Conservation (phyloP, 1,140 invertebrate species). For the Drosophila elegans region DNA sequence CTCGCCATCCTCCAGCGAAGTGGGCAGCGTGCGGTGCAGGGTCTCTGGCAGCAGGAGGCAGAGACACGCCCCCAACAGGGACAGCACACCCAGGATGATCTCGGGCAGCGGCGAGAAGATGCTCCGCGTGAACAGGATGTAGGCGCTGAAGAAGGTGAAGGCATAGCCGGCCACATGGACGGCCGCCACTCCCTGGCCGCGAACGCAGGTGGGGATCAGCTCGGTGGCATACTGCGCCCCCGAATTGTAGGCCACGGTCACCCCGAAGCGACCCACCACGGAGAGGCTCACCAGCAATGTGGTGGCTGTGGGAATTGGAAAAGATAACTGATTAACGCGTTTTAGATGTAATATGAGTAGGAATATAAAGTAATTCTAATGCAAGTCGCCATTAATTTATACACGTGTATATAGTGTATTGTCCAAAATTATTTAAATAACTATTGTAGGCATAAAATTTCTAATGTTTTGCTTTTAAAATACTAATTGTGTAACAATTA, state of each 20-base stretch:
- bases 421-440: too few relatives aligned
- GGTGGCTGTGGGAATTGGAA: constrained; percentile 24
- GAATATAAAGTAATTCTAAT: too few relatives aligned
- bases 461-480: too few relatives aligned
- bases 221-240: constrained; percentile 88
- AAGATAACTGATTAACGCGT: too few relatives aligned
- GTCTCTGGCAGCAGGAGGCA: constrained; percentile 82
- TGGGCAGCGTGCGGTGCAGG: constrained; percentile 86
- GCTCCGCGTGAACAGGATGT: constrained; percentile 77
- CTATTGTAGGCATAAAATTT: too few relatives aligned
- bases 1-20: constrained; percentile 87
- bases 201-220: constrained; percentile 88
- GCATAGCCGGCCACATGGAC: constrained; percentile 87
- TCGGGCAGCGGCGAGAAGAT: constrained; percentile 86
- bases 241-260: constrained; percentile 89
- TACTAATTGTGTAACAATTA: too few relatives aligned
- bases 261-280: constrained; percentile 87
- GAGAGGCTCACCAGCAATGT: constrained; percentile 66
- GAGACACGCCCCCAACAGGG: constrained; percentile 86
- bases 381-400: too few relatives aligned
- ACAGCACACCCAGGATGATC: constrained; percentile 85
- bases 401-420: too few relatives aligned
- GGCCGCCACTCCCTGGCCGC: constrained; percentile 86
- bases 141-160: constrained; percentile 80
- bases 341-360: too few relatives aligned